phyloP scores from a whole-genome alignment of 2,797 vertebrate species.

The Telmatherina bonti region DNA sequence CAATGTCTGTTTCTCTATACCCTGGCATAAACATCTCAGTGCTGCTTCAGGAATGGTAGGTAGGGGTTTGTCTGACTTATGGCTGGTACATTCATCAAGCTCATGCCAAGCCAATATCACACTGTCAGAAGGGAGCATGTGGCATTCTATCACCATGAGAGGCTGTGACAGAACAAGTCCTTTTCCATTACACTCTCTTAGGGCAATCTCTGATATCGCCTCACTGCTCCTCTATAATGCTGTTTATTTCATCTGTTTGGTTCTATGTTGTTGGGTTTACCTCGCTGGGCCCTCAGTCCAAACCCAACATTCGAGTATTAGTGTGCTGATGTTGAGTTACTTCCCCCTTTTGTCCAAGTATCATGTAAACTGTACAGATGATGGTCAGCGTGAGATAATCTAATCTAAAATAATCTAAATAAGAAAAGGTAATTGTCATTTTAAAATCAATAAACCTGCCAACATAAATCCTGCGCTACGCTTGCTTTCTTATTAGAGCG shows the following conservation, averaged over 20 bases:
- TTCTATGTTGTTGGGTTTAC: slow-evolving; percentile 35
- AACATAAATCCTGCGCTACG: slow-evolving; percentile 27
- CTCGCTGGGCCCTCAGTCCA: slow-evolving; percentile 31
- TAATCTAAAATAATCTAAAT: too few relatives aligned
- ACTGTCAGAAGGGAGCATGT: slow-evolving; percentile 82
- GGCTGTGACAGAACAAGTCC: slow-evolving; percentile 83
- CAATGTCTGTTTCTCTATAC: slow-evolving; percentile 59
- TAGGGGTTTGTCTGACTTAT: slow-evolving; percentile 75
- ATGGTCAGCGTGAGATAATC: slow-evolving; percentile 31
- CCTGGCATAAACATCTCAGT: slow-evolving; percentile 68
- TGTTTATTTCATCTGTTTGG: slow-evolving; percentile 72
- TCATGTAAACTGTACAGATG: not conserved
- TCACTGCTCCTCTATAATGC: slow-evolving; percentile 66
- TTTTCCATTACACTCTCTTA: slow-evolving; percentile 80
- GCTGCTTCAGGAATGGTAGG: slow-evolving; percentile 63
- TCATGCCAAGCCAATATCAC: slow-evolving; percentile 81
- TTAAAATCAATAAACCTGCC: slow-evolving; percentile 51
- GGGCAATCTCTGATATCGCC: slow-evolving; percentile 76
- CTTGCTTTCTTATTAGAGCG: slow-evolving; percentile 36
- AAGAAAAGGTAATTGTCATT: slow-evolving; percentile 44
- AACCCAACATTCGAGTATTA: slow-evolving; percentile 39
- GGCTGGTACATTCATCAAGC: slow-evolving; percentile 86
- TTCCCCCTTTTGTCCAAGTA: slow-evolving; percentile 16
- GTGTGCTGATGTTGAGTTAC: slow-evolving; percentile 30
- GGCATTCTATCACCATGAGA: slow-evolving; percentile 84